phyloP scores from a whole-genome alignment of 2,888 invertebrate genomes.

The Pristionchus entomophagus region DNA sequence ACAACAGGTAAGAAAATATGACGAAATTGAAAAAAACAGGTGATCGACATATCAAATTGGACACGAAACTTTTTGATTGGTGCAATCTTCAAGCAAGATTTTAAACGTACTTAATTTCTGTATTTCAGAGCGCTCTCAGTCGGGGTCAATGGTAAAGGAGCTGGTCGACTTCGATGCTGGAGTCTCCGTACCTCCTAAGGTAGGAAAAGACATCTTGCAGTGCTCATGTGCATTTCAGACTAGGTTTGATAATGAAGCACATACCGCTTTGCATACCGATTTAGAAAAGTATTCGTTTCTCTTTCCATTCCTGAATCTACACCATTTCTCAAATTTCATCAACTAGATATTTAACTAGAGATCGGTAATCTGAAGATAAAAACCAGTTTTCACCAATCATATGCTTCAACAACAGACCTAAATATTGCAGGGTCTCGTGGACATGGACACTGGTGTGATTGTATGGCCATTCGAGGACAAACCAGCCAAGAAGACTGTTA shows the following conservation, averaged over 20 bases:
- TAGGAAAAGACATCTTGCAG: background rate
- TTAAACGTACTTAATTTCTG: no score
- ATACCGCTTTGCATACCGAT: no score
- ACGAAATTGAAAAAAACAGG: background rate
- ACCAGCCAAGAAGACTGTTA: background rate
- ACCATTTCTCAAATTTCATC: no score
- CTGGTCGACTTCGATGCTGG: constrained; percentile 41
- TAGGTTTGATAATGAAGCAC: no score
- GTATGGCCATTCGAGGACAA: constrained; percentile 42
- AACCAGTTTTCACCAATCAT: background rate
- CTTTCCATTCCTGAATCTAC: no score
- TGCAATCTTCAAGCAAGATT: no score
- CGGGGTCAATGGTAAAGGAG: background rate
- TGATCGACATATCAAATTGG: no score
- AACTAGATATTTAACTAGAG: no score
- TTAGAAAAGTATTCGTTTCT: no score
- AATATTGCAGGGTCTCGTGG: constrained; percentile 1
- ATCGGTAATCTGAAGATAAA: no score
- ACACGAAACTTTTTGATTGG: background rate
- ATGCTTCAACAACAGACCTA: background rate
- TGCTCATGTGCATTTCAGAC: background rate
- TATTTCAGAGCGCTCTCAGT: background rate
- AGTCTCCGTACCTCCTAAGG: constrained; percentile 37
- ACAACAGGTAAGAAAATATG: background rate
- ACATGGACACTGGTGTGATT: constrained; percentile 46